phyloP scores from a whole-genome alignment of 2,113 vertebrate species.

The Myanophis thanlyinensis region DNA sequence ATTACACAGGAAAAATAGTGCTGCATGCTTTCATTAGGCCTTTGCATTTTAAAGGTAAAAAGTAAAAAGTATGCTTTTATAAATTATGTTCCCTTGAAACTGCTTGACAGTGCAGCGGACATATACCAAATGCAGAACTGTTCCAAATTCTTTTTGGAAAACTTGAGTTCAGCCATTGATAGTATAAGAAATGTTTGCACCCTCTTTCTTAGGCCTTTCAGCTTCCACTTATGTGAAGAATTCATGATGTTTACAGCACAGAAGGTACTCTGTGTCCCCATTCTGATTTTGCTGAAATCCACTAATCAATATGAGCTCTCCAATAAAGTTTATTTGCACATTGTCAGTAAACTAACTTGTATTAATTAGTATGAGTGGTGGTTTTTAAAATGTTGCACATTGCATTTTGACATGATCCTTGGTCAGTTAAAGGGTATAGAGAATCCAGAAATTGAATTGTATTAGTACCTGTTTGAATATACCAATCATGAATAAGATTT shows the following conservation, averaged over 20 bases:
- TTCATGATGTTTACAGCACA: slow-evolving; percentile 82
- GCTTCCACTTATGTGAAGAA: slow-evolving; percentile 72
- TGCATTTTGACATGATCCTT: slow-evolving; percentile 71
- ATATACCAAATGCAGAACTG: slow-evolving; percentile 64
- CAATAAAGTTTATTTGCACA: slow-evolving; percentile 77
- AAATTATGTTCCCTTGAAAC: slow-evolving; percentile 56
- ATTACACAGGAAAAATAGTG: slow-evolving; percentile 61
- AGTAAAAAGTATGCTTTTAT: slow-evolving; percentile 66
- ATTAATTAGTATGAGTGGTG: slow-evolving; percentile 60
- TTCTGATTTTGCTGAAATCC: slow-evolving; percentile 68
- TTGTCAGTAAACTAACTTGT: slow-evolving; percentile 73
- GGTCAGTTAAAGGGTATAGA: slow-evolving; percentile 64
- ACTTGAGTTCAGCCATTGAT: slow-evolving; percentile 64
- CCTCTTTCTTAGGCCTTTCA: slow-evolving; percentile 58
- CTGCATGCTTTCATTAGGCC: slow-evolving; percentile 76
- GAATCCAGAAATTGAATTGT: slow-evolving; percentile 76
- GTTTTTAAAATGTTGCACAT: slow-evolving; percentile 74
- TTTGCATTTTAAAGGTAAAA: slow-evolving; percentile 66
- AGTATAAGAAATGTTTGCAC: slow-evolving; percentile 61
- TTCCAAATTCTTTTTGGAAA: slow-evolving; percentile 62
- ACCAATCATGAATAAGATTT: slow-evolving; percentile 79
- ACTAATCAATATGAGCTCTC: slow-evolving; percentile 65
- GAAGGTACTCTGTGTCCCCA: slow-evolving; percentile 76
- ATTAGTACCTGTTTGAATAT: slow-evolving; percentile 84
- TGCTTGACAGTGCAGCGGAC: slow-evolving; percentile 60